Evolutionary conservation across 2,888 invertebrate species (phyloP).

Genomic region (Andrena bucephala): DNA sequence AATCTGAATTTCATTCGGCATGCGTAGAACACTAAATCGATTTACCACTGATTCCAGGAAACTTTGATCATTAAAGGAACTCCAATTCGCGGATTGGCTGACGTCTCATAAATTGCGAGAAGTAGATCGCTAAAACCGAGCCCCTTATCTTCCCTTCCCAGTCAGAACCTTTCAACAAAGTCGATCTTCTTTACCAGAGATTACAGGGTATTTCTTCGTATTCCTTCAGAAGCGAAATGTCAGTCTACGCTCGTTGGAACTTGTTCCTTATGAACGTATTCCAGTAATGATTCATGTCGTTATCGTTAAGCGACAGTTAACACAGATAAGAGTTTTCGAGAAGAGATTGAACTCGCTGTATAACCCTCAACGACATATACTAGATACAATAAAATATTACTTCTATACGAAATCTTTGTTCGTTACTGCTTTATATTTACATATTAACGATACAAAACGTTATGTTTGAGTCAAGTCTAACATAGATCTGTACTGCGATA

Average conservation of each 20-base stretch:
- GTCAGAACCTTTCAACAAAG: conserved; percentile 22
- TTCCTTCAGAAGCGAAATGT: conserved; percentile 18
- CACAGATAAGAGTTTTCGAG: conserved; percentile 44
- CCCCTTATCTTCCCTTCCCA: conserved; percentile 38
- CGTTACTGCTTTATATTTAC: too few species aligned
- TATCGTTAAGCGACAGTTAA: conserved; percentile 31
- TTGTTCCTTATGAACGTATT: conserved; percentile 18
- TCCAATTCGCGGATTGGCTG: conserved; percentile 28
- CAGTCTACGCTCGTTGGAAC: conserved; percentile 22
- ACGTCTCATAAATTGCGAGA: conserved; percentile 31
- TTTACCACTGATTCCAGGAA: conserved; percentile 9
- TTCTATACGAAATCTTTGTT: neutral
- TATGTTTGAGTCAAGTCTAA: too few species aligned
- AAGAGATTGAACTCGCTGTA: neutral
- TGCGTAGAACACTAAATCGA: neutral
- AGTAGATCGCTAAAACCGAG: conserved; percentile 19
- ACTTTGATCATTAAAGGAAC: conserved; percentile 36
- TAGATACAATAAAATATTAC: neutral
- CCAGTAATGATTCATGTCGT: conserved; percentile 30
- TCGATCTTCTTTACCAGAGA: conserved; percentile 35
- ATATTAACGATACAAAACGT: too few species aligned
- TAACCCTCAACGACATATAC: too few species aligned
- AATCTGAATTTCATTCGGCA: neutral
- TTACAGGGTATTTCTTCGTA: conserved; percentile 36
- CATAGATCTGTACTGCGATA: too few species aligned